phyloP scores from a whole-genome alignment of 2,113 vertebrate genomes.

The Pelecanus crispus region DNA sequence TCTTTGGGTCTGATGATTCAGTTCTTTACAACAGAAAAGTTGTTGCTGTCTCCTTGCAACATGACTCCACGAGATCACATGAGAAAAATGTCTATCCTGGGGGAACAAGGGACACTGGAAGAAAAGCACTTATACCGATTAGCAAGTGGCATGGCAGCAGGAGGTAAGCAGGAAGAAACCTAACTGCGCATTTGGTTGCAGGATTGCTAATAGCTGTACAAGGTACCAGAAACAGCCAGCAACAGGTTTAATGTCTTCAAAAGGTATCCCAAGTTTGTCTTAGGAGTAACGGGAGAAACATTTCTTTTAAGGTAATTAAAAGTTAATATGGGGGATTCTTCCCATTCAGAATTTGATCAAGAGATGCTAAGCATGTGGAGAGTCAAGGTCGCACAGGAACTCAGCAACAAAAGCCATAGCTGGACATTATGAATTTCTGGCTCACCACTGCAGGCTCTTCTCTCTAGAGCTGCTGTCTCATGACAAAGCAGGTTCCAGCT shows the following conservation, averaged over 20 bases:
- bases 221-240: neutral
- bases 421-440: neutral
- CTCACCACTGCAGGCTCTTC: neutral
- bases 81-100: slow-evolving; percentile 83
- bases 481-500: neutral
- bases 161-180: slow-evolving; percentile 71
- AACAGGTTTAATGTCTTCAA: neutral
- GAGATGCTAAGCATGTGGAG: neutral
- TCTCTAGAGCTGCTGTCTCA: neutral
- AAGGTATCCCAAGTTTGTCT: neutral
- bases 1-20: neutral
- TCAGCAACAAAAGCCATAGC: neutral
- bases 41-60: slow-evolving; percentile 12
- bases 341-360: neutral
- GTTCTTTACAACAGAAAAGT: neutral
- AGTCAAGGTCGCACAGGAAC: neutral
- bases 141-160: slow-evolving; percentile 83
- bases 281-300: neutral
- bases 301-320: neutral
- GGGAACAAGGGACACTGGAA: slow-evolving; percentile 79
- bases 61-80: slow-evolving; percentile 87
- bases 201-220: neutral
- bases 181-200: neutral
- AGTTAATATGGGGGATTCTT: neutral
- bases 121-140: slow-evolving; percentile 85